Evolutionary conservation across 2,797 vertebrate species (phyloP), one percentile per base, ranked within the genome.

Genomic region (Salarias fasciatus): DNA sequence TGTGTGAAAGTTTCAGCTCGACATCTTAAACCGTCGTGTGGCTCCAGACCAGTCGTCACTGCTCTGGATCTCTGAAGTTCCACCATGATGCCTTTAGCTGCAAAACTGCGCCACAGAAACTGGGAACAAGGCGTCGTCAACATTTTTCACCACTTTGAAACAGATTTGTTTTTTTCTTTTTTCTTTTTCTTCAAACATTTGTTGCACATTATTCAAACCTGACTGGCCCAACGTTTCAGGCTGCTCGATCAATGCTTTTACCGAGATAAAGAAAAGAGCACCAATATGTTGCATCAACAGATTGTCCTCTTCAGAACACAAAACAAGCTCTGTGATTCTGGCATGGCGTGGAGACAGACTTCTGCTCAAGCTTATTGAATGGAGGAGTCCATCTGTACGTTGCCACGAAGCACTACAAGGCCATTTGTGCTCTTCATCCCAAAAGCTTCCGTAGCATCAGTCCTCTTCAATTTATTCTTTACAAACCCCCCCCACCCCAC

Each of bases 401-500:
- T 40, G 75, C 77, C 69, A 58, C 69, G 72, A 68, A 80, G 77
- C 83, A 75, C 78, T 46, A 63, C 81, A 37, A 77, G 73, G 79
- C 85, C 86, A 83, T 90, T 88, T 89, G 86, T 84, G 83, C 80
- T 67, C 80, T 61, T 83, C 86, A 73, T 83, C 83, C 83, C 83
- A 74, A 81, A 86, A 86, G 79, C 85, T 88, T 80, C 80, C 47
- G 67, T 65, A 75, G 83, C 81, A 83, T 86, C 80, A 59, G 75
- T 83, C 86, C 84, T 78, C 85, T 87, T 89, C 86, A 91, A 87
- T 90, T 87, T 89, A 89, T 90, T 90, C 89, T 90, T 90, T 86
- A 87, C 79, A 87, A 82, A 72, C 45, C 58, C 61, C 69, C 18
- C 18, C 18, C 18, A 2, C 18, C n/a, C n/a, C n/a, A n/a, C n/a